Base-by-base conservation (phyloP, 2,888 invertebrate species). In the Pyrrhosoma nymphula region DNA sequence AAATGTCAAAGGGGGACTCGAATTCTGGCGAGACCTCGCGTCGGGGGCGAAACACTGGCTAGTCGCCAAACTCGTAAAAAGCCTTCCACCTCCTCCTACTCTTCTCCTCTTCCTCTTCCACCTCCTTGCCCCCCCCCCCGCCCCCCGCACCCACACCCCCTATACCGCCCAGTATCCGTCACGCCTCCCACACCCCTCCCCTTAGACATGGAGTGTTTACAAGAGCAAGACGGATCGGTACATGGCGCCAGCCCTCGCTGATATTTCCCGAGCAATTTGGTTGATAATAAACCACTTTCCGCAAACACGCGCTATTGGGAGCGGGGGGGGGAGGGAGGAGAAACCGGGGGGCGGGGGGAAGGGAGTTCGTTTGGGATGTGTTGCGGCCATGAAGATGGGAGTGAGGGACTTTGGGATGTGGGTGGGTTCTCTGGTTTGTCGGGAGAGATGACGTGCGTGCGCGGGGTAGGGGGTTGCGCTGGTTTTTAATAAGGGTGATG, bases 31-130 rank as follows among this genome's bases (percentile, higher is more conserved):
- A 93, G 93, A 93, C 93, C 93, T 93, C 93, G 93, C 39, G 93
- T 93, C 93, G 93, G 69, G 93, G 69, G 93, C 69, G 69, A 63
- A 93, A 93, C 93, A 93, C 93, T 93, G 93, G 93, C 93, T 35
- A 93, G 93, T 69, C 93, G 93, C 93, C 93, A 93, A 93, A 93
- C 93, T 93, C 93, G 93, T 93, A 93, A 93, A 93, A 93, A 93
- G 93, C 93, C 39, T 55, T 75, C 91, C 63, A 30, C 91, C 91
- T 8, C 56, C 55, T 56, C 47, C 55, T 56, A 26, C 47, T 8
- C 10, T 1, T 3, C 47, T 26, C 14, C 26, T 20, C 55, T 8
- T 8, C 23, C 88, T 8, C 35, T 8, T 30, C 39, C 69, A 2
- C 30, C 35, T 18, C 82, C 30, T 35, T 35, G 35, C 8, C 3